Percentiles rank a stretch among this genome's conserved stretches.
Conservation (phyloP, 2,797 vertebrate species). For the Rhabdophis nuchalis region DNA sequence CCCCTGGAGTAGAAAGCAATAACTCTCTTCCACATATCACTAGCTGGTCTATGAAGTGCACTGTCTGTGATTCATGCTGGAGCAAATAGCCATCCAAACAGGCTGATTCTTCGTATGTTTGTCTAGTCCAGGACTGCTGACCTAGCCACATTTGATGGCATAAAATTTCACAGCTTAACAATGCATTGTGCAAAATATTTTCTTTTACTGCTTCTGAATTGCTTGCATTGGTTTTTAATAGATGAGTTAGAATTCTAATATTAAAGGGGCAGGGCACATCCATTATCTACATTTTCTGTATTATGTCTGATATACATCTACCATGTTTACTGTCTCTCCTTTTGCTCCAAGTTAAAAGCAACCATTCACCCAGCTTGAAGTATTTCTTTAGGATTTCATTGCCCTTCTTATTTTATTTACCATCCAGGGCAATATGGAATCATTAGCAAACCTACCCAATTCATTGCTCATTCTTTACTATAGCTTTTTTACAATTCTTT, state of each 20-base stretch:
- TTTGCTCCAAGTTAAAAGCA: not conserved
- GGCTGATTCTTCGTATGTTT: not conserved
- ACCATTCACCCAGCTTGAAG: not conserved
- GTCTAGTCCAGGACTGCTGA: not conserved
- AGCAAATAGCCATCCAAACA: not conserved
- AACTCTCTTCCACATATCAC: not conserved
- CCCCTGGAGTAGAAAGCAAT: not conserved
- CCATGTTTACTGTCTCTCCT: not conserved
- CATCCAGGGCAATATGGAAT: not conserved
- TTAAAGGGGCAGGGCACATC: not conserved
- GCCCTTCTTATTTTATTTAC: not conserved
- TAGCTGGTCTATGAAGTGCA: not conserved
- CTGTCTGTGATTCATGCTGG: not conserved
- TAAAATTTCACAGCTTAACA: not conserved
- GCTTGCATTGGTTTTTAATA: not conserved
- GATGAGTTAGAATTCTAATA: not conserved
- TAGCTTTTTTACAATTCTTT: not conserved
- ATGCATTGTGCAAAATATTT: not conserved
- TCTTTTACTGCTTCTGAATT: not conserved
- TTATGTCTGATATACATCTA: not conserved
- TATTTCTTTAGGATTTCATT: not conserved
- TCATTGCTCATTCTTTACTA: not conserved
- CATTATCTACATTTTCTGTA: not conserved
- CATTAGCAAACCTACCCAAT: not conserved
- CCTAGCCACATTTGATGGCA: not conserved